phyloP scores from a whole-genome alignment of 2,888 invertebrate genomes.

The Parnassius apollo region DNA sequence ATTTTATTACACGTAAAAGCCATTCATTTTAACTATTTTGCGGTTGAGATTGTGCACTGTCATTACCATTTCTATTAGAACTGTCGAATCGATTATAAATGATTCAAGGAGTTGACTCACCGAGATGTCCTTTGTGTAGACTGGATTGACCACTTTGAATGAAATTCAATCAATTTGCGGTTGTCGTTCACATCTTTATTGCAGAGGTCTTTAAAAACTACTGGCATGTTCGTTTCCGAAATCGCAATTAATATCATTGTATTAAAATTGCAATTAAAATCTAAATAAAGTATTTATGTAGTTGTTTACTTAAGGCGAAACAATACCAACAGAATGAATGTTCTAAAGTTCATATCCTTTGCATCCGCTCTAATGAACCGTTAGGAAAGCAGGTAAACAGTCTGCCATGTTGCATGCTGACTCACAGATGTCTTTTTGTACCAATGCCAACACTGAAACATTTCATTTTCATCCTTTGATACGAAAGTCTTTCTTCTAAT shows the following conservation, averaged over 20 bases:
- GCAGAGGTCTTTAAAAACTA: background rate
- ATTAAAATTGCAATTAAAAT: too few relatives aligned
- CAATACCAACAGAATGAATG: background rate
- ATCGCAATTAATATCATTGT: too few relatives aligned
- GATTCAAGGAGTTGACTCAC: conserved; percentile 42
- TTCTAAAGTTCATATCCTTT: background rate
- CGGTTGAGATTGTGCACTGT: conserved; percentile 14
- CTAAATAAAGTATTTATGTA: too few relatives aligned
- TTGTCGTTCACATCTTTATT: conserved; percentile 24
- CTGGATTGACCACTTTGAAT: conserved; percentile 42
- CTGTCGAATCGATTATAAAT: conserved; percentile 26
- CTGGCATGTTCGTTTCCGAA: too few relatives aligned
- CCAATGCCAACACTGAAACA: conserved; percentile 45
- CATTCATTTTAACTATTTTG: background rate
- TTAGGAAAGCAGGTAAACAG: conserved; percentile 38
- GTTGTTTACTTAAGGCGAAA: too few relatives aligned
- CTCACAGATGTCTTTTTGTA: conserved; percentile 59
- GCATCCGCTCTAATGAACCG: conserved; percentile 24
- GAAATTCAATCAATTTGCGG: conserved; percentile 40
- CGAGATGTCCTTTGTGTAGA: conserved; percentile 41
- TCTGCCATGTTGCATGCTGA: conserved; percentile 43
- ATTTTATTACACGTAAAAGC: background rate
- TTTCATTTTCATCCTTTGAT: conserved; percentile 26
- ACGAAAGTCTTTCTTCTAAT: conserved; percentile 32
- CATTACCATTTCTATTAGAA: conserved; percentile 15